Evolutionary conservation across 2,113 vertebrate genomes (phyloP), one percentile per base, ranked within the genome.

Genomic region (Tauraco erythrolophus): DNA sequence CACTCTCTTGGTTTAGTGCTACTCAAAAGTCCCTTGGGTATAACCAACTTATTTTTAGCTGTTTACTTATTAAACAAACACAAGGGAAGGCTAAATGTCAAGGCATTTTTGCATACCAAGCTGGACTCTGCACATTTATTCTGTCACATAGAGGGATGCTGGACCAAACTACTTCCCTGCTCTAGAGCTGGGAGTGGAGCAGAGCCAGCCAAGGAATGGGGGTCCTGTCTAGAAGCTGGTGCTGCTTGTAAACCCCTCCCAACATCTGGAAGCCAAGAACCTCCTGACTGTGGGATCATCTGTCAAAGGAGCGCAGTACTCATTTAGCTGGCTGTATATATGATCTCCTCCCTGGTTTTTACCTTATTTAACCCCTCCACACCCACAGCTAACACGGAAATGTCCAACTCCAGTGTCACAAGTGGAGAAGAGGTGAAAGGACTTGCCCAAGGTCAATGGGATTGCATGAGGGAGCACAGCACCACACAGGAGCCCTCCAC

Each of bases 21-120:
- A 62, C 70, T 87, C 46, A 21, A 54, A 31, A 87, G 74, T 69
- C 90, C 57, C 72, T 70, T 35, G 90, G 95, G 92, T 69, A 84
- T 14, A 80, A 75, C 81, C 77, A 84, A 33, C 31, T 86, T 96
- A 94, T 96, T 96, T 96, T 95, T 95, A 94, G 92, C 84, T 37
- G 84, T 94, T 94, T 95, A 80, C 90, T 97, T 72, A 77, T 60
- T 89, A 66, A 93, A 80, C 72, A 84, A 94, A 31, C 58, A 43
- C 62, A 81, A 33, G 90, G 77, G 69, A 65, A 57, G 76, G 78
- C 33, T 27, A 60, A 78, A 92, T 75, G 81, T 66, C 92, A 84
- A 66, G 87, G 68, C 64, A 37, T 45, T 95, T 83, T 50, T 81
- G 72, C 80, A 14, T 39, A 60, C 50, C 24, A 1, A 77, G 76